phyloP scores from a whole-genome alignment of 2,113 vertebrate species.

The Psephotus haematonotus region DNA sequence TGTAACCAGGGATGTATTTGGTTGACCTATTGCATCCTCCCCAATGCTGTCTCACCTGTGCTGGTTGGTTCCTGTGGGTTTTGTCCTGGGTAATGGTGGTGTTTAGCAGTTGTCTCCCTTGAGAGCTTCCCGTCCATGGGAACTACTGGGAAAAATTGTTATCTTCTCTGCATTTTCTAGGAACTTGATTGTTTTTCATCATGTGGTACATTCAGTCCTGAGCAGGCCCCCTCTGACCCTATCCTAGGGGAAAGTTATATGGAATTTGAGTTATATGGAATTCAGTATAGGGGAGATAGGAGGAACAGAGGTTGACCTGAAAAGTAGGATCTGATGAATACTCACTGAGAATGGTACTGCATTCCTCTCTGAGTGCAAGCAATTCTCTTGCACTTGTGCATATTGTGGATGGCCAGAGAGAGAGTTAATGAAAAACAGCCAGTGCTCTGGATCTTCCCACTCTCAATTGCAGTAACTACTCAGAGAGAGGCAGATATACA shows the following conservation, averaged over 20 bases:
- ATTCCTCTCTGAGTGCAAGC: background rate
- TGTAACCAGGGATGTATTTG: background rate
- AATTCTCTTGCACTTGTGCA: background rate
- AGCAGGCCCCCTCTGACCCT: background rate
- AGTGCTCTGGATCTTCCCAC: background rate
- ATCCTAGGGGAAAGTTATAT: background rate
- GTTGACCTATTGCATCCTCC: background rate
- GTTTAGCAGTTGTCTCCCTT: background rate
- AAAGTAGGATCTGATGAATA: background rate
- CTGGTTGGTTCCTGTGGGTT: background rate
- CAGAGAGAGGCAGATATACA: background rate
- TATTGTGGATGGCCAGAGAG: background rate
- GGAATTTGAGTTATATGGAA: background rate
- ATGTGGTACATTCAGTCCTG: background rate
- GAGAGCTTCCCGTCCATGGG: background rate
- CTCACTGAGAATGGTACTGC: background rate
- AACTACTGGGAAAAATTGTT: background rate
- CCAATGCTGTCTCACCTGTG: background rate
- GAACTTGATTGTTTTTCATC: background rate
- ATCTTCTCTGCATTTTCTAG: background rate
- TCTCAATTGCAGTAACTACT: background rate
- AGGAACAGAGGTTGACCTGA: background rate
- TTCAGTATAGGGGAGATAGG: background rate
- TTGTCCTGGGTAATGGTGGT: background rate
- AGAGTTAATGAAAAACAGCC: background rate